phyloP scores from a whole-genome alignment of 2,888 invertebrate species.

The Drosophila neoperkinsi region DNA sequence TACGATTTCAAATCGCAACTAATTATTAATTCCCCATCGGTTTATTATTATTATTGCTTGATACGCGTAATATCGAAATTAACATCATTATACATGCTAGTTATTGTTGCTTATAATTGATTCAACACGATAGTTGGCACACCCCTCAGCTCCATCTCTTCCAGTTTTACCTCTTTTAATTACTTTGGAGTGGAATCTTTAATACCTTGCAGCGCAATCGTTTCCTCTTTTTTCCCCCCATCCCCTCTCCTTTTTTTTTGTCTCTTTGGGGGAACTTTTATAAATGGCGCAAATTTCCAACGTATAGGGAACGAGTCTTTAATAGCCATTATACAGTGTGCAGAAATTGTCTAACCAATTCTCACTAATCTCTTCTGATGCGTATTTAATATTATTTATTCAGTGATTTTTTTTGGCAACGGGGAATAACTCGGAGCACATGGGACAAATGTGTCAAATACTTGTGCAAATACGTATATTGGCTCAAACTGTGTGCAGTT shows the following conservation, averaged over 20 bases:
- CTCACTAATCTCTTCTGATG: not conserved
- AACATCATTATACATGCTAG: constrained; percentile 16
- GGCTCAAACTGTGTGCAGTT: constrained; percentile 26
- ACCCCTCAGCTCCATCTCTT: not conserved
- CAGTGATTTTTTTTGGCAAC: not conserved
- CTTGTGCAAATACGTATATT: constrained; percentile 39
- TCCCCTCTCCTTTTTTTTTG: not conserved
- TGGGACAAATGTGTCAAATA: constrained; percentile 31
- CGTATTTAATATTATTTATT: constrained; percentile 8
- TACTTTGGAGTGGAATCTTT: constrained; percentile 5
- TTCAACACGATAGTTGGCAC: constrained; percentile 7
- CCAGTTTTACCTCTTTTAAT: constrained; percentile 9
- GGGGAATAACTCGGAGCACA: constrained; percentile 48
- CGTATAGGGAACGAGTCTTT: constrained; percentile 13
- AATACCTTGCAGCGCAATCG: constrained; percentile 4
- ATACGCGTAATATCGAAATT: constrained; percentile 16
- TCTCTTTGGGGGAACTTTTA: constrained; percentile 38
- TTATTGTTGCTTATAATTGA: constrained; percentile 29
- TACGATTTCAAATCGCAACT: constrained; percentile 9
- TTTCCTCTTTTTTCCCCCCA: not conserved
- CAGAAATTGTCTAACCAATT: constrained; percentile 26
- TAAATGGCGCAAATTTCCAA: not conserved
- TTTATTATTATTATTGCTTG: constrained; percentile 21
- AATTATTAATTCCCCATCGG: constrained; percentile 10
- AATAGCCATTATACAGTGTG: constrained; percentile 8